Evolutionary conservation across 2,113 vertebrate species (phyloP), one percentile per base, ranked within the genome.

Genomic region (Steatornis caripensis): DNA sequence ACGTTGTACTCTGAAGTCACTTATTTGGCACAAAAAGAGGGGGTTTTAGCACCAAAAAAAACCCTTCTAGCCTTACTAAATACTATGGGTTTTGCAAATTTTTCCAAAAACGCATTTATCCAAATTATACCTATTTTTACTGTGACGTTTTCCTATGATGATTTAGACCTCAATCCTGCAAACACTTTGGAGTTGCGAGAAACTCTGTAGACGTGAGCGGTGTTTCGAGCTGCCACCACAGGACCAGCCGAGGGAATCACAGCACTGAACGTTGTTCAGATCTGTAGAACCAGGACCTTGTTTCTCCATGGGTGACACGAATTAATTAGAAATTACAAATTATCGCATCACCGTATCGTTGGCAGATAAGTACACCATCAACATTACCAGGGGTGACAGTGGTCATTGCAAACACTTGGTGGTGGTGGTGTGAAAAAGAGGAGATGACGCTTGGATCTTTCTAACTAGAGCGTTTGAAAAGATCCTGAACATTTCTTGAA

Each of bases 351-450:
- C 80, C 68, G 16, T 68, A 62, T 53, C 12, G 11, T 57, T 90
- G 95, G 91, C 93, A 93, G 92, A 95, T 72, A 69, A 96, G 79
- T 84, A 60, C 53, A 29, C 51, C 74, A 70, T 89, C 79, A 66
- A 10, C 43, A 23, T 49, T 48, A 34, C 30, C 27, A 37, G 64
- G 86, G 43, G 71, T 80, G 82, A 83, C 55, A 71, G 62, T 48
- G 87, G 74, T 66, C 90, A 36, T 70, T 84, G 92, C 78, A 96
- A 94, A 61, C 77, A 39, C 41, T 49, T 79, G 11, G 8, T 92
- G 81, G 68, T 61, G 84, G 49, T 61, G 77, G 53, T 84, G 18
- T 61, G 71, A 45, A 77, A 75, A 82, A 72, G 58, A 74, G 43
- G 7, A 39, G 65, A 57, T 43, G 5, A 37, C 16, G 16, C 78